phyloP scores from a whole-genome alignment of 2,113 vertebrate species.

The Oncorhynchus mykiss region DNA sequence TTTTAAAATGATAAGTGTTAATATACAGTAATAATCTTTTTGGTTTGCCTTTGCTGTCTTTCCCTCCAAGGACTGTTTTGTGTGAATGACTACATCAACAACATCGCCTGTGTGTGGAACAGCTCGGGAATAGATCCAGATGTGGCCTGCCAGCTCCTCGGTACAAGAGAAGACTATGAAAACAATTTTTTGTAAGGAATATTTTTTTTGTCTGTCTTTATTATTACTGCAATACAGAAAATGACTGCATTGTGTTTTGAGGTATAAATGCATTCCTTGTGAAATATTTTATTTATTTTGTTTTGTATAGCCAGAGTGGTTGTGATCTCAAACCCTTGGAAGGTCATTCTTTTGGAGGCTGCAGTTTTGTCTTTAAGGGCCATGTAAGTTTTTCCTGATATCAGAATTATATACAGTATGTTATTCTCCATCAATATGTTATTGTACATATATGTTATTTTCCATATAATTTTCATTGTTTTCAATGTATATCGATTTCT shows the following conservation, averaged over 20 bases:
- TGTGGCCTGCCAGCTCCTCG: constrained; percentile 42
- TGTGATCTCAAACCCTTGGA: constrained; percentile 52
- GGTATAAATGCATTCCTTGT: neutral
- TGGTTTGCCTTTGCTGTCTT: constrained; percentile 1
- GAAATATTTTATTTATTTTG: neutral
- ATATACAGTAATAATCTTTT: neutral
- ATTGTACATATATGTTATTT: too few species aligned
- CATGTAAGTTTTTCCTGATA: constrained; percentile 36
- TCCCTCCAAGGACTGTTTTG: constrained; percentile 50
- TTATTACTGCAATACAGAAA: neutral
- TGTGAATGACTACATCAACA: constrained; percentile 59
- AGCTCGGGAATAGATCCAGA: neutral
- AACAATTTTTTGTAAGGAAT: neutral
- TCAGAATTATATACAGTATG: neutral
- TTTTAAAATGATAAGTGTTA: neutral
- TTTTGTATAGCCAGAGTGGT: constrained; percentile 17
- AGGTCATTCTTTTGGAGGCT: constrained; percentile 31
- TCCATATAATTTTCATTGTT: too few species aligned
- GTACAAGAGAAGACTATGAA: neutral
- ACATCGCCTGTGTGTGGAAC: constrained; percentile 59
- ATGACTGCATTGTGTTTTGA: neutral
- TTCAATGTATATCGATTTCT: too few species aligned
- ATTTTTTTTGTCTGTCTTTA: neutral
- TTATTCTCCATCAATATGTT: too few species aligned
- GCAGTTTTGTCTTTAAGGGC: constrained; percentile 55